Conservation (phyloP, 2,888 invertebrate genomes). For the Dascillus cervinus region DNA sequence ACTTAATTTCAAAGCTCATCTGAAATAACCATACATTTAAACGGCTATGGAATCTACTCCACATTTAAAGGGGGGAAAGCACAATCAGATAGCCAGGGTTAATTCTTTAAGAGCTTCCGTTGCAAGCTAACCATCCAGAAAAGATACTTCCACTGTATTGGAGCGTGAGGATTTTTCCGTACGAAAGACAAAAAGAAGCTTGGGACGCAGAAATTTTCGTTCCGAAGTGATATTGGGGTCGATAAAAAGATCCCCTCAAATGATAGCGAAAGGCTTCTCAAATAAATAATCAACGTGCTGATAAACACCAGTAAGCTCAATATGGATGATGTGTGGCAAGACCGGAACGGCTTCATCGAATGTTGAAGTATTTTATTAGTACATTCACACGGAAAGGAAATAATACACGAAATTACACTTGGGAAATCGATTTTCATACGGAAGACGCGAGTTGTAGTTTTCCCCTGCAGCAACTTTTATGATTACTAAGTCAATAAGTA, state of each 20-base stretch:
- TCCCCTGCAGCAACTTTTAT: no score
- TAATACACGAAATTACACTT: no score
- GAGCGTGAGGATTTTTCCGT: conserved; percentile 3
- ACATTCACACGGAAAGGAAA: conserved; percentile 11
- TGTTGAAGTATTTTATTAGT: conserved; percentile 13
- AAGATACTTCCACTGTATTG: no score
- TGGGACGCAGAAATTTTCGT: conserved; percentile 9
- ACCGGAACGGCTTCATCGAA: conserved; percentile 13
- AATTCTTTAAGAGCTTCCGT: conserved; percentile 20
- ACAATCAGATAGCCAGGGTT: conserved; percentile 18
- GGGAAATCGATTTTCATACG: no score
- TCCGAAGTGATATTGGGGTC: no score
- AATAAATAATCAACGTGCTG: conserved; percentile 21
- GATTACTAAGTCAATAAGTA: no score
- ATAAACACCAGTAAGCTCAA: conserved; percentile 17
- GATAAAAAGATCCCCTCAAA: conserved; percentile 17
- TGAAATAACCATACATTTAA: conserved; percentile 14
- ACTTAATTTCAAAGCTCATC: conserved; percentile 9
- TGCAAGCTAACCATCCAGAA: no score
- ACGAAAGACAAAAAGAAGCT: conserved; percentile 12
- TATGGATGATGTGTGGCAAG: conserved; percentile 12
- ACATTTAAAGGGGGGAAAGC: conserved; percentile 11
- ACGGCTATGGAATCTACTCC: conserved; percentile 10
- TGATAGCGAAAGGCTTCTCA: conserved; percentile 15
- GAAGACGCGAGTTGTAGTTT: no score